A percentile compares a stretch with the other conserved stretches of the same genome.
Conservation (phyloP, 2,113 vertebrate species). For the Heloderma charlesbogerti region DNA sequence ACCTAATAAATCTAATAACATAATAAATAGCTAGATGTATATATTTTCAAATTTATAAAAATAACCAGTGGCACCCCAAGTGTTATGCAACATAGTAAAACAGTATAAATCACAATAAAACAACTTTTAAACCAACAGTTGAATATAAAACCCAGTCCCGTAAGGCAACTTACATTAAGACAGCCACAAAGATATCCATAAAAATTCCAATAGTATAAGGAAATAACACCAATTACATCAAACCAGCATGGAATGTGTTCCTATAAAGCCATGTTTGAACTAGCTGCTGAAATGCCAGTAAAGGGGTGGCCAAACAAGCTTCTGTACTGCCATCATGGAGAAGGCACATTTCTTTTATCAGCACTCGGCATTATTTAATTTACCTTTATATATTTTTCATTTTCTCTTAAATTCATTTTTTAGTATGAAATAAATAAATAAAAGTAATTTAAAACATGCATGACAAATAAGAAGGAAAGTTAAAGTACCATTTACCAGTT, state of each 20-base stretch:
- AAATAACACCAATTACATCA: neutral
- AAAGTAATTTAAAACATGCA: neutral
- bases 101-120: neutral
- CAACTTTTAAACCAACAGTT: neutral
- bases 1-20: neutral
- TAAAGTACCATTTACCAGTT: neutral
- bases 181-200: neutral
- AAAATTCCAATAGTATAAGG: neutral
- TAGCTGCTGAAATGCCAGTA: neutral
- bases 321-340: neutral
- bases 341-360: neutral
- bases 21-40: neutral
- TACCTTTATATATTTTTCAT: neutral
- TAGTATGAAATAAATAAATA: neutral
- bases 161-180: neutral
- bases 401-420: neutral
- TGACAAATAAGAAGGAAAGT: neutral
- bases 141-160: neutral
- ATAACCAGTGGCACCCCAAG: neutral
- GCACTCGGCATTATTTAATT: neutral
- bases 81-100: neutral
- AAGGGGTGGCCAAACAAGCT: neutral
- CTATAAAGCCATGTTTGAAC: neutral
- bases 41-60: neutral
- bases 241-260: neutral